phyloP scores from a whole-genome alignment of 2,113 vertebrate species.

The Sus scrofa region T2T-Sscrofa CM000816.6:65914001-65914500 shows the following conservation, averaged over 20 bases:
- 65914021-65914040: not conserved
- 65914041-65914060: not conserved
- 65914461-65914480: not conserved
- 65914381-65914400: not conserved
- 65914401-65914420: not conserved
- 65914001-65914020: not conserved
- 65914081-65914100: not conserved
- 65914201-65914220: not conserved
- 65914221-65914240: not conserved
- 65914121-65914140: not conserved
- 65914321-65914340: not conserved
- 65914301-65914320: not conserved
- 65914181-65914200: not conserved
- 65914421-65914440: not conserved
- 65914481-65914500: not conserved
- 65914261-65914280: not conserved
- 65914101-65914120: slow-evolving; percentile 27
- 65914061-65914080: slow-evolving; percentile 29
- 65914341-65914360: not conserved
- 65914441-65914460: not conserved
- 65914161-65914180: not conserved
- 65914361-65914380: not conserved
- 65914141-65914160: not conserved
- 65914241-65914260: not conserved
- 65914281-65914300: not conserved